Evolutionary conservation across 1,140 invertebrate species (phyloP), one percentile per base, ranked within the genome.

Genomic region (Papilio xuthus): DNA sequence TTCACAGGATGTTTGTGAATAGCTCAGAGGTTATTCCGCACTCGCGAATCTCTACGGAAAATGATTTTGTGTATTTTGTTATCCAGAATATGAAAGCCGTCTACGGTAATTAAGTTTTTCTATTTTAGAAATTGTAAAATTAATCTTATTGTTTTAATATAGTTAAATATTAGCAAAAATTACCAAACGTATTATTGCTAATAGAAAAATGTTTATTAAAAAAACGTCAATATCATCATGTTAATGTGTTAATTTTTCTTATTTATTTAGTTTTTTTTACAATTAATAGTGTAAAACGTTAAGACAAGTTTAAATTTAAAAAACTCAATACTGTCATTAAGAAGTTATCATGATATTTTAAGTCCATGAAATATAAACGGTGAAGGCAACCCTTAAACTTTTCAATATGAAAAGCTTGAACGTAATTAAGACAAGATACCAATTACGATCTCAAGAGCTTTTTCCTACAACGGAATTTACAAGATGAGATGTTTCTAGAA

Each of bases 391-490:
- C 60, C 60, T 67, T 67, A 13, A 67, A 67, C 60, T 67, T 67
- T 67, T 67, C 60, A 67, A 67, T 67, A 67, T 67, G 4, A 67
- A 67, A 67, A 67, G 60, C 60, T 67, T 32, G 28, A 67, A 60
- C 56, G 10, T 60, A 60, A 67, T 67, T 67, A 67, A 67, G 60
- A 67, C 60, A 67, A 67, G 60, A 28, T 67, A 26, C 60, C 60
- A 67, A 67, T 60, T 60, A 60, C 13, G 15, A 67, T 26, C 60
- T 32, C 60, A 67, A 28, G 60, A 67, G 60, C 60, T 67, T 67
- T 67, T 60, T 23, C 26, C 60, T 67, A 23, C 23, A 67, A 18
- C 13, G 26, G 26, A 67, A 32, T 32, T 32, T 67, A 67, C 60
- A 32, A 67, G 60, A 53, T 37, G 18, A 63, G 26, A 63, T 26